Evolutionary conservation across 2,888 invertebrate genomes (phyloP).

Genomic region (Napeogenes inachia): DNA sequence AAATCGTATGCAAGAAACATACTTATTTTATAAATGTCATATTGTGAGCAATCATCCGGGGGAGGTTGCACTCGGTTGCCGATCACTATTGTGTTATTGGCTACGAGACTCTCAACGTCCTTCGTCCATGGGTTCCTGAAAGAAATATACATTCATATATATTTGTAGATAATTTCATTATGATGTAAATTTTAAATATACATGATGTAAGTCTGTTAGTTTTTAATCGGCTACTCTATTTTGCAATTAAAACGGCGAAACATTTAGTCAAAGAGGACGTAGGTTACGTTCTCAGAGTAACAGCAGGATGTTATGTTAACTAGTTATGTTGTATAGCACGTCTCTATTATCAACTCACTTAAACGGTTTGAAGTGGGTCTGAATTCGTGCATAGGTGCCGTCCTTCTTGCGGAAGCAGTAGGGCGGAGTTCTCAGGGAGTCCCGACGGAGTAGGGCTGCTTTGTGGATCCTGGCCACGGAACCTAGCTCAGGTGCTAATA

Average conservation of each 20-base stretch:
- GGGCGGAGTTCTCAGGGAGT: conserved; percentile 81
- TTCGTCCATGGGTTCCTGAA: conserved; percentile 94
- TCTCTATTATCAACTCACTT: conserved; percentile 50
- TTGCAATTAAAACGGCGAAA: too few species aligned
- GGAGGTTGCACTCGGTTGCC: conserved; percentile 32
- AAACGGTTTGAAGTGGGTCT: conserved; percentile 92
- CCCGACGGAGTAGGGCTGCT: conserved; percentile 81
- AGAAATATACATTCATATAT: neutral
- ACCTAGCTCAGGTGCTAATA: conserved; percentile 87
- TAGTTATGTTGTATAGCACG: too few species aligned
- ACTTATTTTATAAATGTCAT: conserved; percentile 51
- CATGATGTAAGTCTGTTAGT: too few species aligned
- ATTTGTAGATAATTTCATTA: too few species aligned
- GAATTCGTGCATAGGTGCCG: conserved; percentile 83
- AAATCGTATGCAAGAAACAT: conserved; percentile 30
- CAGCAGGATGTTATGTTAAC: neutral
- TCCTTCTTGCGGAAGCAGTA: conserved; percentile 90
- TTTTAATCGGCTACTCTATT: too few species aligned
- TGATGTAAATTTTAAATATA: too few species aligned
- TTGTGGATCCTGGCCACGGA: conserved; percentile 90
- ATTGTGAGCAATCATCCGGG: conserved; percentile 33
- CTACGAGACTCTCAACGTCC: conserved; percentile 92
- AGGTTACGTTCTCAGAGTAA: too few species aligned
- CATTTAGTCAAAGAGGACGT: too few species aligned
- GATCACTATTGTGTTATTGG: conserved; percentile 86